These are phyloP conservation scores for Eriocheir sinensis DNA, from an alignment of 1,140 invertebrate genomes.

Conservation along the genomic window DNA sequence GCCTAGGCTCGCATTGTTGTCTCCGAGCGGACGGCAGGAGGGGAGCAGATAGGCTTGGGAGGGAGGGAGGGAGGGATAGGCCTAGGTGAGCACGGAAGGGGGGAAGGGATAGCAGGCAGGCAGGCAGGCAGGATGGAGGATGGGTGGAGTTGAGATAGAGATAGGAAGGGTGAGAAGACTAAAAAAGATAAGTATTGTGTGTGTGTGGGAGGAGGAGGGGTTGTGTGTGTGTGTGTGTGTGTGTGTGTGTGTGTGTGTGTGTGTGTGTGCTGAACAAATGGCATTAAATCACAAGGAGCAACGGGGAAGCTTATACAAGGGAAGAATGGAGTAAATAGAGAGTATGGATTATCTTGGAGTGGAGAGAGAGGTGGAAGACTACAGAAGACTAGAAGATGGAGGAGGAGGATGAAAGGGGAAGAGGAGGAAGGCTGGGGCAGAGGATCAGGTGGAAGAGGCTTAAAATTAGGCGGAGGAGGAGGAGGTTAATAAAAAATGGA, in stretches of 20 bases:
- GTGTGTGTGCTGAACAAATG: constrained; percentile 12
- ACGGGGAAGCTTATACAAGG: not conserved
- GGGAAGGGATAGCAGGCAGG: not conserved
- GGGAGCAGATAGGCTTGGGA: constrained; percentile 19
- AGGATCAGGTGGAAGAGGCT: no score
- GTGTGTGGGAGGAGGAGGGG: not conserved
- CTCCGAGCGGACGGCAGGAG: not conserved
- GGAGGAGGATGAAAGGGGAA: no score
- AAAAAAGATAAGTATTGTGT: not conserved
- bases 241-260: constrained; percentile 21
- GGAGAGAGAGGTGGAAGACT: not conserved
- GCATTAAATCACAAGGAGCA: constrained; percentile 15
- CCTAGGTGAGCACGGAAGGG: no score
- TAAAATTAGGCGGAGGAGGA: no score
- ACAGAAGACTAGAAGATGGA: no score
- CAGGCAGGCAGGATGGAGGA: no score
- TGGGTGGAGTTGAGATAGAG: no score
- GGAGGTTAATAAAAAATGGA: no score
- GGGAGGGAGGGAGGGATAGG: constrained; percentile 1
- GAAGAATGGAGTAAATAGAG: not conserved
- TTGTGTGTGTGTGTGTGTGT: not conserved
- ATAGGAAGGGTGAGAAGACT: not conserved
- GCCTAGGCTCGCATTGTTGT: not conserved
- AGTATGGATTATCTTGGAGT: not conserved
- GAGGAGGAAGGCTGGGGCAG: no score